Evolutionary conservation across 2,797 vertebrate species (phyloP).

Genomic region (Eulemur coronatus): DNA sequence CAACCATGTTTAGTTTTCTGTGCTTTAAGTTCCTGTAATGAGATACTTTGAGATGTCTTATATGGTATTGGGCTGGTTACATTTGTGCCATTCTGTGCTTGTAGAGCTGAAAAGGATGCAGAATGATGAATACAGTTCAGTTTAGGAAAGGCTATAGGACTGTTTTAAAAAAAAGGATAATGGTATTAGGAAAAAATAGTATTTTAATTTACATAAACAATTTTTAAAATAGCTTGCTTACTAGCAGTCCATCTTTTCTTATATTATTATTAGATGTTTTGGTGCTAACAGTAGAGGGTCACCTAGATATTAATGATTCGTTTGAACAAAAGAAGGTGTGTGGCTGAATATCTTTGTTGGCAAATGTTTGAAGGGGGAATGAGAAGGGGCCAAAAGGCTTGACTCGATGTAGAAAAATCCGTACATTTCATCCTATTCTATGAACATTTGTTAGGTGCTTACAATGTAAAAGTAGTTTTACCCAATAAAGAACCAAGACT

Average conservation of each 20-base stretch:
- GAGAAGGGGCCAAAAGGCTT: not conserved
- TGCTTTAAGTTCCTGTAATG: not conserved
- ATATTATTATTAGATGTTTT: not conserved
- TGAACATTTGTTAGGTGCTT: not conserved
- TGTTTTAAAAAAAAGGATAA: not conserved
- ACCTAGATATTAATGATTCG: not conserved
- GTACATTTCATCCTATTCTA: not conserved
- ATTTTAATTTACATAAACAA: not conserved
- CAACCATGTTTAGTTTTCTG: slow-evolving; percentile 12
- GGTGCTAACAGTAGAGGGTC: not conserved
- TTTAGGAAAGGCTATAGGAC: not conserved
- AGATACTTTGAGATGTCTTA: not conserved
- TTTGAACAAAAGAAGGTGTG: not conserved
- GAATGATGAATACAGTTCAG: not conserved
- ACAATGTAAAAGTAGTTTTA: not conserved
- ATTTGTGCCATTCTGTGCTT: not conserved
- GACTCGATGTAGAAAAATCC: not conserved
- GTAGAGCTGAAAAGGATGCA: not conserved
- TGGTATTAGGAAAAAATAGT: not conserved
- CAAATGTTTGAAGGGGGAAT: not conserved
- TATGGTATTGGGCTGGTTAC: not conserved
- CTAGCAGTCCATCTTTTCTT: not conserved
- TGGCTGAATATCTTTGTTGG: not conserved
- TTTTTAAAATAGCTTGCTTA: not conserved
- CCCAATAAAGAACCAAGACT: not conserved